These are phyloP conservation scores for human DNA, from an alignment of 2,113 vertebrate species.

Conservation along the genomic window DNA sequence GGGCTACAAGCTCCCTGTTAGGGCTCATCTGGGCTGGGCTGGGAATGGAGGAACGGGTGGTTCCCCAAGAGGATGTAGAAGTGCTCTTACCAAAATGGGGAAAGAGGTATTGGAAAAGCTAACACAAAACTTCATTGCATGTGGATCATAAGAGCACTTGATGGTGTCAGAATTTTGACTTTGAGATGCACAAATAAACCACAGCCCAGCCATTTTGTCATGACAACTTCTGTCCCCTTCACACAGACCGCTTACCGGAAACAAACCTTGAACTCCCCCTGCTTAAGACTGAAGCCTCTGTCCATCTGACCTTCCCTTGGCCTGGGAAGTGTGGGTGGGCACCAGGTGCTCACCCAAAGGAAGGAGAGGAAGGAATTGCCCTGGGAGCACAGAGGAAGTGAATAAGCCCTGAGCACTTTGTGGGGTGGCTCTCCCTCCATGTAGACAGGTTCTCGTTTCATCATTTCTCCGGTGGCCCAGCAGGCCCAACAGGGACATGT, in stretches of 20 bases:
- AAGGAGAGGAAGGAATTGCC: fast-evolving
- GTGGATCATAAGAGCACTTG: neutral
- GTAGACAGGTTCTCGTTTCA: neutral
- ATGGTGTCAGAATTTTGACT: neutral
- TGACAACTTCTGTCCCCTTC: neutral
- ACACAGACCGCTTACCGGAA: neutral
- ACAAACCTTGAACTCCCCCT: neutral
- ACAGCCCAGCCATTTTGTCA: neutral
- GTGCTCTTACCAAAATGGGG: neutral
- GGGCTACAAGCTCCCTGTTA: neutral
- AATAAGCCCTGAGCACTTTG: fast-evolving
- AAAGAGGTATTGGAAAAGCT: neutral
- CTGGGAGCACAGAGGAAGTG: neutral
- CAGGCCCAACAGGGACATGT: conserved; percentile 31
- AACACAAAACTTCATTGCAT: neutral
- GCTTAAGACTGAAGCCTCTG: neutral
- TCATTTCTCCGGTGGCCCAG: neutral
- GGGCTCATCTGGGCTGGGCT: neutral
- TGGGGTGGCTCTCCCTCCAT: fast-evolving
- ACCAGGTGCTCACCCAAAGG: neutral
- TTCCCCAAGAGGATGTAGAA: neutral
- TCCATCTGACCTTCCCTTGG: neutral
- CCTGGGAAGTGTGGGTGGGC: neutral
- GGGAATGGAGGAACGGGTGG: neutral
- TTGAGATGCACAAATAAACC: neutral